phyloP scores from a whole-genome alignment of 1,140 invertebrate genomes.

The Eulimnadia texana region DNA sequence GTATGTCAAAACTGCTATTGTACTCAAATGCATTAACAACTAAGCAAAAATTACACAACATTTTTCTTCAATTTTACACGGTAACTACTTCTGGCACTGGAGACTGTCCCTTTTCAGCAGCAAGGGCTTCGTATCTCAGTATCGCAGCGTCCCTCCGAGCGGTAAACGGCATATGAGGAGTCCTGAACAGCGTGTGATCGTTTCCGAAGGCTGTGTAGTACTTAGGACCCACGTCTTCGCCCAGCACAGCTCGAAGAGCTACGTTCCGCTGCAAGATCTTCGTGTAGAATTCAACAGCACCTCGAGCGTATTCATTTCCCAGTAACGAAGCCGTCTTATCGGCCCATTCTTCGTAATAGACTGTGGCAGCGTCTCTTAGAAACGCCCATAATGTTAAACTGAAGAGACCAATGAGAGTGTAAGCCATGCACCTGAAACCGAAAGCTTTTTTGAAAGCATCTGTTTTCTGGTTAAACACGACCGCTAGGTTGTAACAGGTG shows the following conservation, averaged over 20 bases:
- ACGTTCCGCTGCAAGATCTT: slow-evolving; percentile 54
- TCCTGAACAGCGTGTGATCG: slow-evolving; percentile 43
- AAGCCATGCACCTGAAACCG: slow-evolving; percentile 35
- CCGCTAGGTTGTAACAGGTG: slow-evolving; percentile 33
- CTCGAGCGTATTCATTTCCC: slow-evolving; percentile 44
- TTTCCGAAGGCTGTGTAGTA: slow-evolving; percentile 50
- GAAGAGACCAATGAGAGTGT: slow-evolving; percentile 40
- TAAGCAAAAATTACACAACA: background rate
- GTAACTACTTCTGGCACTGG: slow-evolving; percentile 3
- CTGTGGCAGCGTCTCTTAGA: slow-evolving; percentile 43
- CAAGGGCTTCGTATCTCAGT: slow-evolving; percentile 14
- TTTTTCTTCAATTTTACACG: background rate
- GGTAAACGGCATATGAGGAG: slow-evolving; percentile 43
- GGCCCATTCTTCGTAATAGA: slow-evolving; percentile 40
- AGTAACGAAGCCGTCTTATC: slow-evolving; percentile 43
- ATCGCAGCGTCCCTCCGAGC: slow-evolving; percentile 47
- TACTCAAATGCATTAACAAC: too few relatives aligned
- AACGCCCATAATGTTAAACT: slow-evolving; percentile 42
- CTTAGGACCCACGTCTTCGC: slow-evolving; percentile 32
- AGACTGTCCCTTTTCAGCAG: background rate
- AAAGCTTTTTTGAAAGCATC: slow-evolving; percentile 38
- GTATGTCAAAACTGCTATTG: too few relatives aligned
- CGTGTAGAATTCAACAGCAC: slow-evolving; percentile 56
- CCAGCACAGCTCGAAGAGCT: slow-evolving; percentile 48
- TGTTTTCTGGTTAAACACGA: slow-evolving; percentile 34